Percentiles rank a stretch among this genome's conserved stretches.
Evolutionary conservation across 1,140 invertebrate species (phyloP).

Genomic region (Drosophila auraria): DNA sequence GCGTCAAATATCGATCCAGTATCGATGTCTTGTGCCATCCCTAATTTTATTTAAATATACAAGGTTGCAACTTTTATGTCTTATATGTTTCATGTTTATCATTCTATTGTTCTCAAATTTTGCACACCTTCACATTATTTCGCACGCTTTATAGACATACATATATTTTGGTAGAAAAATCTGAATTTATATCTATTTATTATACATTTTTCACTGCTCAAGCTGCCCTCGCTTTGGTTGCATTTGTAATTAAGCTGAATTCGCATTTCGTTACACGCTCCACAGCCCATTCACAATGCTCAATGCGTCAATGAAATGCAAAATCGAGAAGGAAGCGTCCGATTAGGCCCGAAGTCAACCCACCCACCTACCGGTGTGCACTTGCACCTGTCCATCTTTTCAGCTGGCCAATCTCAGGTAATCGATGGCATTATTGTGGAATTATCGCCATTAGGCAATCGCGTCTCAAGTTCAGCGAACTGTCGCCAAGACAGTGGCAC

Average conservation of each 20-base stretch:
- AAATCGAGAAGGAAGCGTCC: constrained; percentile 27
- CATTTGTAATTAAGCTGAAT: constrained; percentile 17
- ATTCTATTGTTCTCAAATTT: no score
- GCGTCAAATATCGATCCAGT: no score
- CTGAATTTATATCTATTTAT: no score
- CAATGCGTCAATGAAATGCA: constrained; percentile 26
- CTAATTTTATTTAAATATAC: no score
- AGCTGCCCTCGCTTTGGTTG: constrained; percentile 5
- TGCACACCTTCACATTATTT: no score
- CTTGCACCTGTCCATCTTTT: background rate
- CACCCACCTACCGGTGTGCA: constrained; percentile 8
- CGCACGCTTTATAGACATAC: no score
- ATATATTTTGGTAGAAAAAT: no score
- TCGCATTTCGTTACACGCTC: constrained; percentile 45
- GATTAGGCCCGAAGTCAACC: constrained; percentile 7
- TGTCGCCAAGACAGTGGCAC: constrained; percentile 21
- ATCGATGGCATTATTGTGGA: constrained; percentile 14
- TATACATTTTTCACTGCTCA: background rate
- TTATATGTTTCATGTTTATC: no score
- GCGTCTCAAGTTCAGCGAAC: constrained; percentile 45
- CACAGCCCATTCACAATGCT: constrained; percentile 34
- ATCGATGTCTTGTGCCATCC: no score
- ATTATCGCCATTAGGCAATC: constrained; percentile 5
- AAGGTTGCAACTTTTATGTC: no score
- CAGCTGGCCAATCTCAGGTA: background rate